Percentiles rank a stretch among this genome's conserved stretches.
These are phyloP conservation scores for Drosophila mercatorum DNA, from an alignment of 2,888 invertebrate species.

Conservation along the genomic window DNA sequence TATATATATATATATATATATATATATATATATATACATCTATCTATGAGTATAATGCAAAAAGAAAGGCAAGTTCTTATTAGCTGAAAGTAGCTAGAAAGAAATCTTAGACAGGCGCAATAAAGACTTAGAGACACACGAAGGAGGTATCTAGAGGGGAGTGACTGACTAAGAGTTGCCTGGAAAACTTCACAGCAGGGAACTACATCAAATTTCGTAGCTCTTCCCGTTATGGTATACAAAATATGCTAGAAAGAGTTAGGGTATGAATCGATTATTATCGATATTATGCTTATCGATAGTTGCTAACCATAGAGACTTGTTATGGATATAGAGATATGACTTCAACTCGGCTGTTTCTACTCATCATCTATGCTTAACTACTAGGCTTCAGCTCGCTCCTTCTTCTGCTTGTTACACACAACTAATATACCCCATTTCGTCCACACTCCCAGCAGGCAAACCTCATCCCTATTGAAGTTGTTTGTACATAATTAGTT, in stretches of 20 bases:
- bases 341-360: too few species aligned
- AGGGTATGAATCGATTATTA: neutral
- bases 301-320: too few species aligned
- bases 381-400: too few species aligned
- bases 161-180: neutral
- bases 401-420: too few species aligned
- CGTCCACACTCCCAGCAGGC: neutral
- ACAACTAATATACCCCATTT: neutral
- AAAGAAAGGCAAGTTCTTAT: conserved; percentile 6
- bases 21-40: neutral
- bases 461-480: neutral
- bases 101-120: too few species aligned
- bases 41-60: neutral
- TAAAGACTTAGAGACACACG: neutral
- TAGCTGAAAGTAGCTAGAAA: too few species aligned
- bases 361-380: too few species aligned
- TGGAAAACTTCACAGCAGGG: neutral
- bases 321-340: too few species aligned
- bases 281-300: neutral
- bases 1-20: neutral
- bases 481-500: conserved; percentile 11
- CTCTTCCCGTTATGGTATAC: too few species aligned
- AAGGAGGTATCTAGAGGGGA: too few species aligned
- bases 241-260: too few species aligned
- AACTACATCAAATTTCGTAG: too few species aligned